phyloP scores from a whole-genome alignment of 2,113 vertebrate genomes.

The Dasyurus viverrinus region DNA sequence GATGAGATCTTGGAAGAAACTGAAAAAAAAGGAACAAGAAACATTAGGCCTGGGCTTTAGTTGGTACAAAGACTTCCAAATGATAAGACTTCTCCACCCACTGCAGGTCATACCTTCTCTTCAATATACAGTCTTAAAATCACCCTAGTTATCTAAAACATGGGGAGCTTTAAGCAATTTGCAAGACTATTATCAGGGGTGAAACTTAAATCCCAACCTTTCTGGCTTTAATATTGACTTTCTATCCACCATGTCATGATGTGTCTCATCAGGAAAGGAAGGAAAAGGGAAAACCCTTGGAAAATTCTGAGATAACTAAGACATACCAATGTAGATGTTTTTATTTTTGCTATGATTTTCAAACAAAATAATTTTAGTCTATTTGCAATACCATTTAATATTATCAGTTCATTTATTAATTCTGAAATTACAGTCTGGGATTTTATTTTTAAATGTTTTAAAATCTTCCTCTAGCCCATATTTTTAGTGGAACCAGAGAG shows the following conservation, averaged over 20 bases:
- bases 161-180: not conserved
- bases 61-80: not conserved
- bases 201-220: not conserved
- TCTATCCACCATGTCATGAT: not conserved
- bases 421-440: constrained; percentile 17
- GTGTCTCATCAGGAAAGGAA: not conserved
- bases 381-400: not conserved
- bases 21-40: not conserved
- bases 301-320: not conserved
- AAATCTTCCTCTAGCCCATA: constrained; percentile 76
- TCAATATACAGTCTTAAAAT: not conserved
- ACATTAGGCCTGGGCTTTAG: not conserved
- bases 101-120: not conserved
- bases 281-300: not conserved
- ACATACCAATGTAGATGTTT: not conserved
- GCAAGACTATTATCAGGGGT: not conserved
- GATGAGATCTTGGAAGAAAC: constrained; percentile 16
- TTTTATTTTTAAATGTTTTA: constrained; percentile 41
- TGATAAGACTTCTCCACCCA: not conserved
- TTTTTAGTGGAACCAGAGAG: constrained; percentile 70
- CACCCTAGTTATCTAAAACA: not conserved
- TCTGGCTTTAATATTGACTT: not conserved
- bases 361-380: not conserved
- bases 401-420: constrained; percentile 12
- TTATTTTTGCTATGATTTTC: not conserved